Evolutionary conservation across 2,888 invertebrate species (phyloP).

Genomic region (Trichacis sp.): DNA sequence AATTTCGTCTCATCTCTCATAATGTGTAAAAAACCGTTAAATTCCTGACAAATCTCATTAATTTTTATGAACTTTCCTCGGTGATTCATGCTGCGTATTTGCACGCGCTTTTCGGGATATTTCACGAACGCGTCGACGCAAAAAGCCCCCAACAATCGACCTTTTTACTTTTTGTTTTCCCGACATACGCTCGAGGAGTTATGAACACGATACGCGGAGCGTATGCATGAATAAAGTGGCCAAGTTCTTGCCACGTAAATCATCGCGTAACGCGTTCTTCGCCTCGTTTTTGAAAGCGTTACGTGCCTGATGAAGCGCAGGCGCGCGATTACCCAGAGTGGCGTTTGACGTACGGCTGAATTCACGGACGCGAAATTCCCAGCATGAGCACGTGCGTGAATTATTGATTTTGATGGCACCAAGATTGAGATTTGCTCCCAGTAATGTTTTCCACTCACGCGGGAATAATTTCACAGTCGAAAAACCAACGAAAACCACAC

Average conservation of each 20-base stretch:
- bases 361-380: slow-evolving; percentile 8
- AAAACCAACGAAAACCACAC: too few species aligned
- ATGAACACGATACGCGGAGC: slow-evolving; percentile 32
- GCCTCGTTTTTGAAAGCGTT: slow-evolving; percentile 26
- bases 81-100: not conserved
- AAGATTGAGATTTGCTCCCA: slow-evolving; percentile 12
- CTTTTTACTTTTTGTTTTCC: slow-evolving; percentile 36
- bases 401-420: slow-evolving; percentile 31
- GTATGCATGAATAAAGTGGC: slow-evolving; percentile 62
- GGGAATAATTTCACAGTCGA: too few species aligned
- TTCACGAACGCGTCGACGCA: slow-evolving; percentile 1
- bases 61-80: not conserved
- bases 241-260: slow-evolving; percentile 63
- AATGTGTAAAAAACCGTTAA: too few species aligned
- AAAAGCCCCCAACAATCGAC: slow-evolving; percentile 25
- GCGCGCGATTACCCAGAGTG: slow-evolving; percentile 28
- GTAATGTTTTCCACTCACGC: too few species aligned
- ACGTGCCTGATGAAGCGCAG: slow-evolving; percentile 24
- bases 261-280: slow-evolving; percentile 45
- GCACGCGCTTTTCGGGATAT: not conserved
- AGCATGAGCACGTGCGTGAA: slow-evolving; percentile 14
- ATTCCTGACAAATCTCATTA: slow-evolving; percentile 3
- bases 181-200: slow-evolving; percentile 28
- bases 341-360: slow-evolving; percentile 28
- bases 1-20: too few species aligned